Base-by-base conservation (phyloP, 92 coral and sea anemone species). In the Bergia puertoricense region DNA sequence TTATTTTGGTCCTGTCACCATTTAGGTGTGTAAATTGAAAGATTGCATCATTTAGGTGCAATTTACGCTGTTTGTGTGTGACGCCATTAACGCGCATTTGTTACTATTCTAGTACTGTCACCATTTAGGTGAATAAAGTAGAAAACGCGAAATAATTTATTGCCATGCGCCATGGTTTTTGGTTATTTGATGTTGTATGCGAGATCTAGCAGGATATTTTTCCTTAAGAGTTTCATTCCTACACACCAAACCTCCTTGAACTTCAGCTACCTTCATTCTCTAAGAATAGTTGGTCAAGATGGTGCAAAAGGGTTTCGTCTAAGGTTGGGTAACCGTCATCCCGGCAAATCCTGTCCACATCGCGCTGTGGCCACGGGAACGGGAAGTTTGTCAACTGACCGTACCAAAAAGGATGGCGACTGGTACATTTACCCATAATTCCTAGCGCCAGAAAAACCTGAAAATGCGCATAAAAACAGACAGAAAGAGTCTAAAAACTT, bases 301-400 rank as follows among this genome's bases (percentile, higher is more conserved):
- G 89, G 81, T 81, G 84, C 42, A 50, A 8, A 3, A 84, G 92
- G 83, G 90, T 76, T 81, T 40, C 41, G 62, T 89, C 86, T 2
- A 82, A 89, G 67, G 23, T 71, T 44, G 74, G 77, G 82, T 81
- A 40, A 88, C 91, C 37, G 81, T 88, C 57, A 83, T 89, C 37
- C 92, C 89, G 48, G 81, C 86, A 2, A 38, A 85, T 15, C 89
- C 89, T 8, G 41, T 84, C 16, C 92, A 91, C 56, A 78, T 89
- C 59, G 89, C 92, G 5, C 46, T 91, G 23, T 40, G 23, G 66
- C 44, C 42, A 91, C 89, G n/a, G 90, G 74, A 18, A 30, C 50
- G 40, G 93, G 89, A 48, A 48, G 54, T 7, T 48, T 13, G 54
- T 48, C 54, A 48, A 48, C 9, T 48, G 54, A 48, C 30, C 30